Base-by-base conservation (phyloP, 2,113 vertebrate genomes). In the Xenopus laevis region DNA sequence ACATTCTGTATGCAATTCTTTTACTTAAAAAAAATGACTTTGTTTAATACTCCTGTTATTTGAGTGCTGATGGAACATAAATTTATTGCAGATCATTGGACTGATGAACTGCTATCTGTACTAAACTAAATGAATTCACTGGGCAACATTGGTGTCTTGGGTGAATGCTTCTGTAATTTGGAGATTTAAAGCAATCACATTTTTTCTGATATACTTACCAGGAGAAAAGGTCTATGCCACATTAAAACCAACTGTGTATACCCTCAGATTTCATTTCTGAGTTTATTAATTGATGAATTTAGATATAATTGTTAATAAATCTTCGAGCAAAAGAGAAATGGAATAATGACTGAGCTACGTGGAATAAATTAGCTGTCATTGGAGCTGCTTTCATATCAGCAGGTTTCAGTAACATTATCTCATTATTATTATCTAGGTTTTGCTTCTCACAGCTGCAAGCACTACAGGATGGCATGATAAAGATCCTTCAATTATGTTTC, bases 381-480 rank as follows among this genome's bases (percentile, higher is more conserved):
- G 71, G 72, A 83, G 67, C 57, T 71, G 71, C 50, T 81, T 72
- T 79, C 69, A 78, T 82, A 78, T 63, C 84, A 85, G 80, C 80
- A 81, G 83, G 81, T 81, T 79, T 79, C 78, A 78, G 62, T 82
- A 83, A 68, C 23, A 10, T 83, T 85, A 82, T 85, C 82, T 78
- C 79, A 82, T 82, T 66, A 73, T 85, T 88, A 80, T 84, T 84
- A 83, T 84, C 79, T 82, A 78, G 80, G 82, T 81, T 82, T 74
- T 23, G 7, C 68, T 80, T 82, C 80, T 83, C 81, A 78, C 82
- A 82, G 83, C 72, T 81, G 69, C 82, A 81, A 81, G 71, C 68
- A 62, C 67, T 78, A 71, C 62, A 74, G 73, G 79, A 65, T 10
- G 60, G 77, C 76, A 77, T 73, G 50, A 81, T 82, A 79, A 85